phyloP scores from a whole-genome alignment of 1,140 invertebrate species.

The Protaetia brevitarsis region DNA sequence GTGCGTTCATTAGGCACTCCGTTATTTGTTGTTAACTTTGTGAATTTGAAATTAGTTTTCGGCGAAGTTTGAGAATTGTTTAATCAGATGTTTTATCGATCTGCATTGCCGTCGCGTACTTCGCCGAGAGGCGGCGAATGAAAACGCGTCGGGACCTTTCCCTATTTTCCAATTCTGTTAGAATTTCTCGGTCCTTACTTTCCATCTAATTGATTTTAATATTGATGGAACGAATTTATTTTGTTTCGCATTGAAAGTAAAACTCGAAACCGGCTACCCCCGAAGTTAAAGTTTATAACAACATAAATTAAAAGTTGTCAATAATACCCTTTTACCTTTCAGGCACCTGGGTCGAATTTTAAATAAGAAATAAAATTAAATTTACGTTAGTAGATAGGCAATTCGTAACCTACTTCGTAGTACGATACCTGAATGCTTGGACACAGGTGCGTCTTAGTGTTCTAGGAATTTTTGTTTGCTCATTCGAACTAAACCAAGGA shows the following conservation, averaged over 20 bases:
- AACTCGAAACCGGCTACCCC: no score
- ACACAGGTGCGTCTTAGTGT: no score
- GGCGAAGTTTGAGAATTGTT: background rate
- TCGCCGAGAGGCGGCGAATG: background rate
- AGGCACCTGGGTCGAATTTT: no score
- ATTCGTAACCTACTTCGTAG: no score
- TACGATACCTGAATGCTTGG: no score
- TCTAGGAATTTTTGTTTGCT: no score
- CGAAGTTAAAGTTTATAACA: no score
- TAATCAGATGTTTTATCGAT: conserved; percentile 9
- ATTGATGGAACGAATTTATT: background rate
- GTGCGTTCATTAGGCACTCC: conserved; percentile 3
- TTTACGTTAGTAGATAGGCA: no score
- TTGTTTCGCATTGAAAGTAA: background rate
- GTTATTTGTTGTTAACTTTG: conserved; percentile 18
- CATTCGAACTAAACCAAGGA: no score
- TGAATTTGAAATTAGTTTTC: conserved; percentile 13
- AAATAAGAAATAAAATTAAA: no score
- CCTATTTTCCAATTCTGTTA: background rate
- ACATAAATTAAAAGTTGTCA: no score
- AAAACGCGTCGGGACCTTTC: background rate
- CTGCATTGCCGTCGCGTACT: background rate
- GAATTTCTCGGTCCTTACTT: background rate
- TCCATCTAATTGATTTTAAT: background rate
- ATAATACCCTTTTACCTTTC: no score